Conservation (phyloP, 1,140 invertebrate species). For the Protaetia brevitarsis region DNA sequence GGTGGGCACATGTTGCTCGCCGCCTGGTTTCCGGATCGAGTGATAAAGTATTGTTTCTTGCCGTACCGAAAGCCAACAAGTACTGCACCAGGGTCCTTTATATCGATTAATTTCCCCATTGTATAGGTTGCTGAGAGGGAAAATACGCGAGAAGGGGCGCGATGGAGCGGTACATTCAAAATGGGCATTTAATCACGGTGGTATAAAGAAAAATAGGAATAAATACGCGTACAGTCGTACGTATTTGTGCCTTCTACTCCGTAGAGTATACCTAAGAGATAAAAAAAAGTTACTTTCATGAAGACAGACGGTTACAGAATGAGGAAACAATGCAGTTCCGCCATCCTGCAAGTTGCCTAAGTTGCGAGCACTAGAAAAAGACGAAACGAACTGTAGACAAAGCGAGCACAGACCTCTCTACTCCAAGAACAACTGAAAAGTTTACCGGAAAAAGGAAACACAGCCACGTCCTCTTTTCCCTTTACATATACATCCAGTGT, state of each 20-base stretch:
- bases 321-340: neutral
- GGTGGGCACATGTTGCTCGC: neutral
- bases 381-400: neutral
- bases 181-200: neutral
- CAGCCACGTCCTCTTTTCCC: neutral
- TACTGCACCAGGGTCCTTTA: no score
- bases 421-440: neutral
- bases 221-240: neutral
- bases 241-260: neutral
- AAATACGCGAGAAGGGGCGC: no score
- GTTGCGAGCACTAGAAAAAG: conserved; percentile 2
- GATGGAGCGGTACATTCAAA: no score
- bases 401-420: neutral
- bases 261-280: neutral
- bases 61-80: neutral
- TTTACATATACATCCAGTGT: no score
- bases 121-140: neutral
- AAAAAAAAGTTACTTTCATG: neutral
- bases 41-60: neutral
- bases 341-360: neutral
- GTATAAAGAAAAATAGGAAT: neutral
- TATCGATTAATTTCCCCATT: conserved; percentile 10
- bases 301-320: neutral
- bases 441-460: neutral
- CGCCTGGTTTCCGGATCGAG: neutral